These are phyloP conservation scores for Pogonognathellus flavescens DNA, from an alignment of 1,140 invertebrate genomes.

Conservation along the genomic window DNA sequence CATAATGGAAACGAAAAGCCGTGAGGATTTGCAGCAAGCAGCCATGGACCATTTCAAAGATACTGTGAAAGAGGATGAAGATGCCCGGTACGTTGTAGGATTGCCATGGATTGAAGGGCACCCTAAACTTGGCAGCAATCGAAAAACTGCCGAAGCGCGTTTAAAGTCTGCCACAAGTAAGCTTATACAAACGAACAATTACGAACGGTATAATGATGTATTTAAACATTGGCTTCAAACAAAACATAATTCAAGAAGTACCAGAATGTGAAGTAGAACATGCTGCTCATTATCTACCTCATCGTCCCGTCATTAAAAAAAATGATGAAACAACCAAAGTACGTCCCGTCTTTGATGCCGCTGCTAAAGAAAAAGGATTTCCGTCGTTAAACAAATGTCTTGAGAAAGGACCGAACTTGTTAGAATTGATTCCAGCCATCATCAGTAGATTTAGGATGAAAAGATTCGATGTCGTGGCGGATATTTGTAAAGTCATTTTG, in stretches of 20 bases:
- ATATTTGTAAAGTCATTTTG: constrained; percentile 68
- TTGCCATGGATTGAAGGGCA: constrained; percentile 68
- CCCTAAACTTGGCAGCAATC: constrained; percentile 65
- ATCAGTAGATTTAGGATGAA: constrained; percentile 63
- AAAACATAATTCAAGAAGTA: constrained; percentile 68
- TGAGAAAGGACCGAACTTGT: constrained; percentile 68
- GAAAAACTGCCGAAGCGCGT: constrained; percentile 60
- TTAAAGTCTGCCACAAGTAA: constrained; percentile 63
- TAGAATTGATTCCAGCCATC: constrained; percentile 57
- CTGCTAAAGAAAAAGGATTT: constrained; percentile 62
- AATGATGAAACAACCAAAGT: constrained; percentile 67
- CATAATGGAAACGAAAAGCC: constrained; percentile 68
- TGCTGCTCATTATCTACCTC: constrained; percentile 67
- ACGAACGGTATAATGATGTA: constrained; percentile 68
- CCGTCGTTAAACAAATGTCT: constrained; percentile 69
- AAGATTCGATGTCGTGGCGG: constrained; percentile 61
- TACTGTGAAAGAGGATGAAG: constrained; percentile 66
- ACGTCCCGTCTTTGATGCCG: constrained; percentile 69
- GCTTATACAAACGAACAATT: constrained; percentile 64
- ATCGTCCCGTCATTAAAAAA: constrained; percentile 68
- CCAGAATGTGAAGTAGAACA: constrained; percentile 60
- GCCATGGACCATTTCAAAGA: constrained; percentile 67
- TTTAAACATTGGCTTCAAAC: constrained; percentile 67
- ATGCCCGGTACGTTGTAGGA: constrained; percentile 67
- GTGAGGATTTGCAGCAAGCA: constrained; percentile 64